Percentiles rank a stretch among this genome's conserved stretches.
Evolutionary conservation across 2,113 vertebrate genomes (phyloP).

Genomic region (Odocoileus hemionus): DNA sequence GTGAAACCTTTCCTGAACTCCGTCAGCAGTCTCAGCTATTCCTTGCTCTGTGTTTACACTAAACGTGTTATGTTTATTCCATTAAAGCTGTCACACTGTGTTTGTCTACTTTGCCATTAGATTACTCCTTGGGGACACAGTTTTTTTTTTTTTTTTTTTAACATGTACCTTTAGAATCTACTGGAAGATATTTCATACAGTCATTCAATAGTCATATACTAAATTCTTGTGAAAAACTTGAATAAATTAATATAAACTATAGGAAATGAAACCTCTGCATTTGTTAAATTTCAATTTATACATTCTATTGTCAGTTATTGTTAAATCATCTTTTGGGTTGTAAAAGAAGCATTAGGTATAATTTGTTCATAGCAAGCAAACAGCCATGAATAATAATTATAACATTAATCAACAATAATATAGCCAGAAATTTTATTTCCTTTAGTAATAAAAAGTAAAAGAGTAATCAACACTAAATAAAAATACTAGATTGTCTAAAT

Average conservation of each 20-base stretch:
- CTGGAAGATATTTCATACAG: not conserved
- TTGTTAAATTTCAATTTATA: not conserved
- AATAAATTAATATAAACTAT: not conserved
- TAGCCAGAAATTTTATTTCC: not conserved
- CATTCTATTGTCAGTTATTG: not conserved
- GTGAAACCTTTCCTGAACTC: not conserved
- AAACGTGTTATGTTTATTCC: not conserved
- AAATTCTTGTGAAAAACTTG: not conserved
- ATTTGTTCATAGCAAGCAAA: not conserved
- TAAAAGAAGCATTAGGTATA: not conserved
- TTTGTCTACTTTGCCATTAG: not conserved
- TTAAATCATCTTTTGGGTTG: not conserved
- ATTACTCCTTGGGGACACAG: not conserved
- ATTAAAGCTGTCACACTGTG: not conserved
- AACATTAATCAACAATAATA: not conserved
- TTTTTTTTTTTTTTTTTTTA: not conserved
- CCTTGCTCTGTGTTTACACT: not conserved
- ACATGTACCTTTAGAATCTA: not conserved
- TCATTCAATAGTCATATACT: not conserved
- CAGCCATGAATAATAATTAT: not conserved
- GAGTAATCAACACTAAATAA: not conserved
- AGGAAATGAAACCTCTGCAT: not conserved
- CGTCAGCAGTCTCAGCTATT: not conserved
- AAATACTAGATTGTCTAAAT: not conserved
- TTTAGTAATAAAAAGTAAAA: constrained; percentile 2